Percentiles rank a stretch among this genome's conserved stretches.
These are phyloP conservation scores for Calyptomena viridis DNA, from an alignment of 2,113 vertebrate species.

Conservation along the genomic window DNA sequence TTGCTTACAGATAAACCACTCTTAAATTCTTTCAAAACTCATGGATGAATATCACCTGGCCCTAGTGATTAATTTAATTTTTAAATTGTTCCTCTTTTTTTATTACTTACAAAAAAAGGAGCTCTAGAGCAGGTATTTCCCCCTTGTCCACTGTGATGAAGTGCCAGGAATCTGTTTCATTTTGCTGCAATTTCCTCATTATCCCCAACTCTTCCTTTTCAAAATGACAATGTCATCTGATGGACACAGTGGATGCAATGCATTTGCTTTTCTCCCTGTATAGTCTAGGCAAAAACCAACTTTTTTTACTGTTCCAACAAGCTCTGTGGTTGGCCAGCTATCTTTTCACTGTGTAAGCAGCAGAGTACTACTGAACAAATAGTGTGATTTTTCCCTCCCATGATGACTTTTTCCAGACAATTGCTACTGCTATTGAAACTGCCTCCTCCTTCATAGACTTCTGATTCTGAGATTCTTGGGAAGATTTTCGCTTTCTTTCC, in stretches of 20 bases:
- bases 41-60: neutral
- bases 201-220: neutral
- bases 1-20: neutral
- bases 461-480: neutral
- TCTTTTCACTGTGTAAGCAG: neutral
- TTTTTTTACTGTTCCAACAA: neutral
- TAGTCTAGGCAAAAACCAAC: neutral
- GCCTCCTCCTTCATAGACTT: neutral
- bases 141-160: neutral
- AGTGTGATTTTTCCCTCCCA: neutral
- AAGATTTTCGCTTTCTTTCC: neutral
- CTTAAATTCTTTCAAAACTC: neutral
- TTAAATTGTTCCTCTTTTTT: neutral
- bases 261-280: neutral
- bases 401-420: neutral
- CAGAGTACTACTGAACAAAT: neutral
- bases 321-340: neutral
- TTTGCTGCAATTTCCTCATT: conserved; percentile 18
- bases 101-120: neutral
- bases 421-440: neutral
- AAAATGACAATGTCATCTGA: neutral
- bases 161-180: neutral
- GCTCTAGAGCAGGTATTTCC: neutral
- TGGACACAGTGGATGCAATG: neutral
- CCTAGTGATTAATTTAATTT: neutral